phyloP scores from a whole-genome alignment of 2,888 invertebrate genomes.

The Tiphia femorata region DNA sequence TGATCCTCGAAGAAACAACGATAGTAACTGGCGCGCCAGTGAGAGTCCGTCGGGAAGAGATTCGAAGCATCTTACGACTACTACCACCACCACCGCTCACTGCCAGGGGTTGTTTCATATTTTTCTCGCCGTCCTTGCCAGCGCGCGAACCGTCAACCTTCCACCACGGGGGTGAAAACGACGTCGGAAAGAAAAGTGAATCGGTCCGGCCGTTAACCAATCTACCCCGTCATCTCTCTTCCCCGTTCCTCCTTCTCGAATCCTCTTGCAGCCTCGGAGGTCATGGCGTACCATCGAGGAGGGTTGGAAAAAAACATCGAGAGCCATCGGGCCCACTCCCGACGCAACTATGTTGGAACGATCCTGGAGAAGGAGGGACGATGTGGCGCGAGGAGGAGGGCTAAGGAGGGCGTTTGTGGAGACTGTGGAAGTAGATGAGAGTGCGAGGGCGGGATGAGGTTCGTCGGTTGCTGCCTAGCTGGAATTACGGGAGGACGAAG shows the following conservation, averaged over 20 bases:
- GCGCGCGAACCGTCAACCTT: background rate
- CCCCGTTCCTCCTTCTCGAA: no score
- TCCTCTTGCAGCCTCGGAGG: no score
- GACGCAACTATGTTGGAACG: conserved; percentile 19
- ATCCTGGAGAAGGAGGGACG: background rate
- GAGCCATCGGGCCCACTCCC: conserved; percentile 19
- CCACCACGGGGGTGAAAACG: background rate
- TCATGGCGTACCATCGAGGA: no score
- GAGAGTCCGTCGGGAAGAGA: no score
- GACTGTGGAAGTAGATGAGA: background rate
- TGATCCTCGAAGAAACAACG: no score
- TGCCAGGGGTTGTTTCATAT: no score
- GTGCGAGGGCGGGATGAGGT: background rate
- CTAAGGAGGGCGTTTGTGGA: background rate
- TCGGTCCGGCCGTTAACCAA: no score
- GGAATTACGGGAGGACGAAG: conserved; percentile 24
- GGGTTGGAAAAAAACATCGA: conserved; percentile 8
- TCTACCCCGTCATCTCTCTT: no score
- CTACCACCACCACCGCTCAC: no score
- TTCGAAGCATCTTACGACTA: no score
- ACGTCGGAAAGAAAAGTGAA: background rate
- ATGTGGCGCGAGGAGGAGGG: background rate
- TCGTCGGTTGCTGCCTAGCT: conserved; percentile 11
- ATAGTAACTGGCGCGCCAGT: no score
- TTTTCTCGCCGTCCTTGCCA: no score